Conservation (phyloP, 2,888 invertebrate genomes). For the Cheilosia scutellata region DNA sequence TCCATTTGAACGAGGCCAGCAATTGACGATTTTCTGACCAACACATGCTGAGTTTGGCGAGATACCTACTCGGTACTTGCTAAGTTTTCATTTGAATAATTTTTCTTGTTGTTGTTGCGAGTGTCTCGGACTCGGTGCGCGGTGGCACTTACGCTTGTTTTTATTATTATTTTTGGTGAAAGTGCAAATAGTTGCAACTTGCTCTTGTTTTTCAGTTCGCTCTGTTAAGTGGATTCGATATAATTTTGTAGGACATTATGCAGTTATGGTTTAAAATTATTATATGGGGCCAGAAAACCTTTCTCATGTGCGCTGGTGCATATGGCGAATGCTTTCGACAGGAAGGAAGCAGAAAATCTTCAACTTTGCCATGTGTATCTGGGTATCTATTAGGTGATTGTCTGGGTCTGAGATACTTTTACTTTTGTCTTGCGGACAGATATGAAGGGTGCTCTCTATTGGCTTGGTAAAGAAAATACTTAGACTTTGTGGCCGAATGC, state of each 20-base stretch:
- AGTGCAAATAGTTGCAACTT: conserved; percentile 30
- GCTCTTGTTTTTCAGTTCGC: conserved; percentile 1
- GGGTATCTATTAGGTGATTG: conserved; percentile 51
- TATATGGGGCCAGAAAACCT: conserved; percentile 17
- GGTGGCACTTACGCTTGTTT: conserved; percentile 8
- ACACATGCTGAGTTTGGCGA: conserved; percentile 6
- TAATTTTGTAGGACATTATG: conserved; percentile 33
- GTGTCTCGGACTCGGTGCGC: neutral
- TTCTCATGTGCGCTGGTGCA: conserved; percentile 22
- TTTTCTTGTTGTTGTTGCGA: conserved; percentile 27
- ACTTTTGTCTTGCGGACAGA: conserved; percentile 40
- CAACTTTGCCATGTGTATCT: conserved; percentile 35
- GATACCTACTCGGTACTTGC: conserved; percentile 14
- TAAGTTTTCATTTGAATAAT: conserved; percentile 58
- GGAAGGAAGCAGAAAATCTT: conserved; percentile 60
- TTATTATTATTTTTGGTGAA: conserved; percentile 48
- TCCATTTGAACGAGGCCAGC: conserved; percentile 42
- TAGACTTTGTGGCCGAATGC: neutral
- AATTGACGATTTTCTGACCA: conserved; percentile 55
- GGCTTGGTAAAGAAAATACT: neutral
- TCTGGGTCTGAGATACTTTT: conserved; percentile 46
- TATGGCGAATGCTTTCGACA: conserved; percentile 43
- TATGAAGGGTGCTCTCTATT: conserved; percentile 47
- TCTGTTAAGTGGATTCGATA: conserved; percentile 30
- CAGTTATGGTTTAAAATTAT: conserved; percentile 41